Conservation (phyloP, 1,140 invertebrate species). For the Pinna nobilis region DNA sequence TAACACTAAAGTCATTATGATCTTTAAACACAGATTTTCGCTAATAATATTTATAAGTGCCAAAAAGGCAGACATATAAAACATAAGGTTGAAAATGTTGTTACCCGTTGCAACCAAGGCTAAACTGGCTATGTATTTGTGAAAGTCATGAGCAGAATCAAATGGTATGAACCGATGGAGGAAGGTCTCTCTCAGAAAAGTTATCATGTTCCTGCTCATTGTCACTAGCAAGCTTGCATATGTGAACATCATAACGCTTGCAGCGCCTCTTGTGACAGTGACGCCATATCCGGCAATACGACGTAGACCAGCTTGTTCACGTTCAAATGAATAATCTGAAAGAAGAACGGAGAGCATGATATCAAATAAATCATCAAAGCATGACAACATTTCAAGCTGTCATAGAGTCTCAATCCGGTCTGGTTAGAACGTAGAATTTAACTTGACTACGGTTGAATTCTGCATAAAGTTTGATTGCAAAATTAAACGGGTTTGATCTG, state of each 20-base stretch:
- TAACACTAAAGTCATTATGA: too few relatives aligned
- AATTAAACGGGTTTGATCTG: too few relatives aligned
- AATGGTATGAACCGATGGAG: conserved; percentile 99
- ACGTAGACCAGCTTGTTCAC: conserved; percentile 96
- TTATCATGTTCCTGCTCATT: conserved; percentile 97
- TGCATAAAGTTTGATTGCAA: too few relatives aligned
- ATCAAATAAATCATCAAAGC: too few relatives aligned
- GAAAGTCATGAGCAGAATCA: conserved; percentile 97
- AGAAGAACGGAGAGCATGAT: not conserved
- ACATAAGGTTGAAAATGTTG: not conserved
- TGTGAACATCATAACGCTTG: conserved; percentile 96
- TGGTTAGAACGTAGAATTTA: too few relatives aligned
- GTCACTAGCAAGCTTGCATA: conserved; percentile 95
- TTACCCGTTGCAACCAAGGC: conserved; percentile 89
- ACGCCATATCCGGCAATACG: conserved; percentile 99
- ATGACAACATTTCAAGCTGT: too few relatives aligned
- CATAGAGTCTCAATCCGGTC: too few relatives aligned
- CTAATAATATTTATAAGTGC: too few relatives aligned
- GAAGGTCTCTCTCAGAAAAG: conserved; percentile 96
- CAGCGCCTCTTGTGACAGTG: conserved; percentile 96
- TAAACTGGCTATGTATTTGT: conserved; percentile 97
- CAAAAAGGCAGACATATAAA: too few relatives aligned
- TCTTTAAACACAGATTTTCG: too few relatives aligned
- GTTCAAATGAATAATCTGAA: conserved; percentile 64
- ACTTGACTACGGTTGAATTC: too few relatives aligned